Conservation (phyloP, 2,888 invertebrate genomes). For the Gastracanthus pulcherrimus region DNA sequence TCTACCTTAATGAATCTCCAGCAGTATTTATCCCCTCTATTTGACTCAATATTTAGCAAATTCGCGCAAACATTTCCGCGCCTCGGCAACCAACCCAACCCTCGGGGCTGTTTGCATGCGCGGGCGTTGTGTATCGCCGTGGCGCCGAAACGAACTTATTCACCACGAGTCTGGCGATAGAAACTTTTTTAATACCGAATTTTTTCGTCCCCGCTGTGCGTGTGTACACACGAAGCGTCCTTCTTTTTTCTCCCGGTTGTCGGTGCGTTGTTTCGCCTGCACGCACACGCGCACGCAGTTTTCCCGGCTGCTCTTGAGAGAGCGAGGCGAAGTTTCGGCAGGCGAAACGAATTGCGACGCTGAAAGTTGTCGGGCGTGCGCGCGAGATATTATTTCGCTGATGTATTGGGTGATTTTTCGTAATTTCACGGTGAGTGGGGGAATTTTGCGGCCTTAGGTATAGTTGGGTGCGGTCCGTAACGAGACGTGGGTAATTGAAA, state of each 20-base stretch:
- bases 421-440: conserved; percentile 8
- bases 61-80: conserved; percentile 23
- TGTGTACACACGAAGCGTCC: neutral
- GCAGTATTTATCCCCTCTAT: neutral
- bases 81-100: neutral
- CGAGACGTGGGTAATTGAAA: conserved; percentile 40
- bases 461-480: neutral
- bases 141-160: conserved; percentile 31
- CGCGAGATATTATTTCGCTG: conserved; percentile 43
- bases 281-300: too few relatives aligned
- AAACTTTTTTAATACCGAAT: conserved; percentile 57
- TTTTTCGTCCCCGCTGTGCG: conserved; percentile 31
- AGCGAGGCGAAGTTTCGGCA: neutral
- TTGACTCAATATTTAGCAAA: conserved; percentile 23
- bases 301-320: conserved; percentile 9
- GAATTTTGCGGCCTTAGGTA: conserved; percentile 17
- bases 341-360: conserved; percentile 24
- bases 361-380: conserved; percentile 28
- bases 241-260: neutral
- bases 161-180: neutral
- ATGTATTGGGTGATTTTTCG: conserved; percentile 35
- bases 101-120: neutral
- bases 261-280: conserved; percentile 22
- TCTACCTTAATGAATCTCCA: neutral
- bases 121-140: neutral